These are phyloP conservation scores for Plemyria rubiginata DNA, from an alignment of 2,888 invertebrate species.

Conservation along the genomic window DNA sequence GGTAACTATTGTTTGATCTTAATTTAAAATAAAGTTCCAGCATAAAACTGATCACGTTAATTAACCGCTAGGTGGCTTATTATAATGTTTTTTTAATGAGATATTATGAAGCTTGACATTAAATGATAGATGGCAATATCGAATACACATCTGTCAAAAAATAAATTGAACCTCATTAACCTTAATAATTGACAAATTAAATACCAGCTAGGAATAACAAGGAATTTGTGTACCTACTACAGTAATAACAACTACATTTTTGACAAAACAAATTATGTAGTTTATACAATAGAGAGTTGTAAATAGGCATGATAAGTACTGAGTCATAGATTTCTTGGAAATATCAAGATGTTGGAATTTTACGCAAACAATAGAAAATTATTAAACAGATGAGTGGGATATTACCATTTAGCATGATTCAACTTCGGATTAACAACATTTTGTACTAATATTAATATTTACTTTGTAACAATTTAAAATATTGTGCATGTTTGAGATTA, in stretches of 20 bases:
- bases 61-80: too few relatives aligned
- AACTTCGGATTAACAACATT: neutral
- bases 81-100: too few relatives aligned
- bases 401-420: neutral
- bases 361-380: slow-evolving; percentile 11
- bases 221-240: too few relatives aligned
- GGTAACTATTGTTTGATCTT: too few relatives aligned
- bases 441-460: too few relatives aligned
- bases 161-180: slow-evolving; percentile 25
- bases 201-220: neutral
- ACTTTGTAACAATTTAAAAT: too few relatives aligned
- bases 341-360: neutral
- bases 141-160: slow-evolving; percentile 19
- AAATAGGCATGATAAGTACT: neutral
- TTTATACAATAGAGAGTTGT: neutral
- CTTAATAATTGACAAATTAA: slow-evolving; percentile 17
- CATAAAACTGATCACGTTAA: too few relatives aligned
- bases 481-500: too few relatives aligned
- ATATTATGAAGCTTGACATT: slow-evolving; percentile 16
- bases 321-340: slow-evolving; percentile 11
- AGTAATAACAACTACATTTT: too few relatives aligned
- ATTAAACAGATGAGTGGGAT: slow-evolving; percentile 3
- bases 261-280: too few relatives aligned
- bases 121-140: slow-evolving; percentile 21
- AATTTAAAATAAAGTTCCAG: too few relatives aligned